Percentiles rank a stretch among this genome's conserved stretches.
Evolutionary conservation across 2,113 vertebrate genomes (phyloP).

Genomic region (Sus scrofa): T2T-Sscrofa CM000829.6:34578501-34579000

Average conservation of each 20-base stretch:
- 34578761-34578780: neutral
- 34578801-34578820: neutral
- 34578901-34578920: neutral
- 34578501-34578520: no score
- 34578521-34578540: no score
- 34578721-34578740: neutral
- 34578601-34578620: neutral
- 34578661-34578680: slow-evolving; percentile 27
- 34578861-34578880: slow-evolving; percentile 40
- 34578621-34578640: neutral
- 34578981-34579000: slow-evolving; percentile 96
- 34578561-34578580: neutral
- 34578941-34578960: slow-evolving; percentile 98
- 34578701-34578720: slow-evolving; percentile 21
- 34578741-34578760: neutral
- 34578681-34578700: slow-evolving; percentile 22
- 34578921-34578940: slow-evolving; percentile 88
- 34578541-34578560: no score
- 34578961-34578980: slow-evolving; percentile 94
- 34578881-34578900: slow-evolving; percentile 50
- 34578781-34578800: neutral
- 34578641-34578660: slow-evolving; percentile 16
- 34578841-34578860: neutral
- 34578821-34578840: neutral
- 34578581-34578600: neutral